Evolutionary conservation across 2,888 invertebrate species (phyloP), one percentile per base, ranked within the genome.

Genomic region (Hyposoter didymator): DNA sequence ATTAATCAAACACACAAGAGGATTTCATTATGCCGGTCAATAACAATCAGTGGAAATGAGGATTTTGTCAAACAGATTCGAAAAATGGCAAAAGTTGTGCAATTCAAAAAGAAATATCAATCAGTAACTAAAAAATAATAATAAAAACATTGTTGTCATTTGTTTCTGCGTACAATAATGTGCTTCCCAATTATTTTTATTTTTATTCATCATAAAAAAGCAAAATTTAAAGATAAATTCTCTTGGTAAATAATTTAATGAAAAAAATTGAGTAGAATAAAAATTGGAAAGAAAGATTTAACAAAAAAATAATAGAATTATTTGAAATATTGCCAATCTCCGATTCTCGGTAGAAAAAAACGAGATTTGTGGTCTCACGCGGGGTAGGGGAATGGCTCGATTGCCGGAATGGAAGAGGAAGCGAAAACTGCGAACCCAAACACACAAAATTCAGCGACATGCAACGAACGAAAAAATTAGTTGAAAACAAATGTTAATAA

Each of bases 381-480:
- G 66, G 81, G 76, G 67, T 81, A 73, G 84, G 84, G 72, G 76
- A 55, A 12, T 73, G 35, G 35, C 78, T 52, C 78, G 67, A 81
- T 67, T 84, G 28, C 17, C 52, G 59, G 47, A 12, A 47, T 49
- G 59, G 75, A 82, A 52, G 39, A 47, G 67, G 45, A 12, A 47
- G 32, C 39, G 22, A 59, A 76, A 43, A 67, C 14, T 64, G 66
- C 32, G 39, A 39, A 43, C 59, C 59, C 72, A 49, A 73, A 52
- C n/a, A 72, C 52, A 39, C 8, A 75, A 55, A 69, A 59, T 19
- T 32, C 19, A 22, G 12, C 47, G 8, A n/a, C n/a, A 35, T 35
- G 64, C 35, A n/a, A 17, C 35, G 19, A 49, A 45, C 67, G 59
- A 14, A 67, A 64, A 64, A 52, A 32, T 52, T 49, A 72, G 17